A percentile compares a stretch with the other conserved stretches of the same genome.
These are phyloP conservation scores for Lasius fuliginosus DNA, from an alignment of 2,888 invertebrate genomes.

Conservation along the genomic window DNA sequence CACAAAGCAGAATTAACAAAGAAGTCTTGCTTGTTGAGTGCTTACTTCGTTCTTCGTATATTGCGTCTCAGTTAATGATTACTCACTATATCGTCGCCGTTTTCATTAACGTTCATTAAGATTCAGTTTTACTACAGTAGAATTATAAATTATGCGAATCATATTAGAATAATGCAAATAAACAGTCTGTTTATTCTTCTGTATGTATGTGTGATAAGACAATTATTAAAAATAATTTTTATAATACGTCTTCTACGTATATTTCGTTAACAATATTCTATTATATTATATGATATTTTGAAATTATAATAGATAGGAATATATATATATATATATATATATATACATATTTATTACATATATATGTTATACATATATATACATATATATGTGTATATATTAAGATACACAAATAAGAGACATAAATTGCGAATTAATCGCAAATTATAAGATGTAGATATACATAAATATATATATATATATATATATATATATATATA, in stretches of 20 bases:
- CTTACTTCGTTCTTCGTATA: constrained; percentile 6
- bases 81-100: background rate
- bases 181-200: background rate
- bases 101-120: background rate
- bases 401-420: background rate
- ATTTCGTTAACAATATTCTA: background rate
- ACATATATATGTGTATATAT: background rate
- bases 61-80: constrained; percentile 37
- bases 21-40: constrained; percentile 50
- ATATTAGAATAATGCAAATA: background rate
- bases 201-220: background rate
- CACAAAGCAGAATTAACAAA: constrained; percentile 71
- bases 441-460: background rate
- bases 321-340: no score
- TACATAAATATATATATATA: background rate
- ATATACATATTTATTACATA: no score
- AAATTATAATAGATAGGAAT: background rate
- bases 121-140: background rate
- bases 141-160: background rate
- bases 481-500: background rate
- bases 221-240: background rate
- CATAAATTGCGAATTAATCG: background rate
- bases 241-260: background rate
- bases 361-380: no score
- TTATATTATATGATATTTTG: background rate